phyloP scores from a whole-genome alignment of 2,888 invertebrate genomes.

The Heliconius cydno region DNA sequence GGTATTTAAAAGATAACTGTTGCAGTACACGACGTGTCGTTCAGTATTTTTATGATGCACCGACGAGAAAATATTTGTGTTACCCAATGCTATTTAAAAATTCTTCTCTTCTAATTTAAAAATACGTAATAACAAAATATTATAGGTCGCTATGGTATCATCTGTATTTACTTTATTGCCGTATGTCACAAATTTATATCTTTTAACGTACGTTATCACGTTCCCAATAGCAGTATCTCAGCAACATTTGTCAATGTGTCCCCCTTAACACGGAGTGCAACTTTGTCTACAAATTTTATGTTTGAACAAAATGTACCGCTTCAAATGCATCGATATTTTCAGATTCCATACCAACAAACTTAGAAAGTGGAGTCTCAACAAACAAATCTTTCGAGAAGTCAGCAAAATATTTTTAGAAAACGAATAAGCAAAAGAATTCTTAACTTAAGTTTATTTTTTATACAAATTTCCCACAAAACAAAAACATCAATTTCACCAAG shows the following conservation, averaged over 20 bases:
- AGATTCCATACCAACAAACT: conserved; percentile 68
- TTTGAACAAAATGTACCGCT: conserved; percentile 64
- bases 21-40: conserved; percentile 58
- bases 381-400: conserved; percentile 65
- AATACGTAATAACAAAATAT: conserved; percentile 40
- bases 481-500: conserved; percentile 50
- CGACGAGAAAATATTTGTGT: conserved; percentile 42
- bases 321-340: conserved; percentile 67
- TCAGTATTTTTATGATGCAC: conserved; percentile 55
- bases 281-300: conserved; percentile 67
- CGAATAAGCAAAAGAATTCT: conserved; percentile 18
- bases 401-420: conserved; percentile 53
- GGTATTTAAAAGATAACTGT: conserved; percentile 77
- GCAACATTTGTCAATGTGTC: conserved; percentile 67
- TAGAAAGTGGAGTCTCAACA: conserved; percentile 55
- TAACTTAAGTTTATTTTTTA: conserved; percentile 46
- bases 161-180: conserved; percentile 45
- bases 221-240: conserved; percentile 48
- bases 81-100: conserved; percentile 42
- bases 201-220: conserved; percentile 45
- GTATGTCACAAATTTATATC: conserved; percentile 45
- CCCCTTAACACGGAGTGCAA: conserved; percentile 60
- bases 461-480: conserved; percentile 52
- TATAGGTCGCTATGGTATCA: conserved; percentile 32
- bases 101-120: conserved; percentile 36